Evolutionary conservation across 2,888 invertebrate genomes (phyloP), one percentile per base, ranked within the genome.

Genomic region (Rotaria macrura): DNA sequence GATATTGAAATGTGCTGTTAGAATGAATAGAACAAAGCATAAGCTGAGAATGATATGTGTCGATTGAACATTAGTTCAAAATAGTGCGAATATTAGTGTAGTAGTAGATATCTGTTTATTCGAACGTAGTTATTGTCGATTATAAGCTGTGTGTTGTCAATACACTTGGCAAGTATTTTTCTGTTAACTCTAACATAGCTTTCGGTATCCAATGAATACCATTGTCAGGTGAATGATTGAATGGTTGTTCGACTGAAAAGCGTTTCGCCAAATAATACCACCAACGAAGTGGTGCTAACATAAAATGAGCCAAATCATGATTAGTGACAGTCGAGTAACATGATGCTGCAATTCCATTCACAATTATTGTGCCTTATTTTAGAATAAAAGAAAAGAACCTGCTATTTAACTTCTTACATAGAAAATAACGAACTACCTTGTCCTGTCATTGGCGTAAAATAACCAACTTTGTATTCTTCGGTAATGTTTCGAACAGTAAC

Each of bases 251-350:
- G 17, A 83, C 29, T 17, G 72, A 47, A 20, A 85, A 72, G 14
- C 55, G 52, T 34, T 84, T 84, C 43, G 74, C 54, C 23, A 85
- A 84, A 34, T 34, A 47, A 40, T 86, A 86, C 86, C 86, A 86
- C 86, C 86, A 86, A 49, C 86, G 43, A 29, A 85, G 83, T 47
- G 86, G 86, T 52, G 85, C 52, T 83, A 86, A 79, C 20, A 84
- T 83, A 38, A 47, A n/a, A 84, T 86, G 86, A 34, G 86, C 86
- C 40, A 86, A 84, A 65, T 86, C 72, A 47, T 86, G 86, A 47
- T 83, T 85, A 38, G 65, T 49, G 29, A 86, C 83, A 29, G 47
- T 83, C 12, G 86, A 84, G 43, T 86, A 86, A 49, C 85, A 83
- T 52, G 86, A 86, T 23, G 84, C 83, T 14, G 84, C 65, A 20